phyloP scores from a whole-genome alignment of 2,888 invertebrate species.

The Torymus tubicola region DNA sequence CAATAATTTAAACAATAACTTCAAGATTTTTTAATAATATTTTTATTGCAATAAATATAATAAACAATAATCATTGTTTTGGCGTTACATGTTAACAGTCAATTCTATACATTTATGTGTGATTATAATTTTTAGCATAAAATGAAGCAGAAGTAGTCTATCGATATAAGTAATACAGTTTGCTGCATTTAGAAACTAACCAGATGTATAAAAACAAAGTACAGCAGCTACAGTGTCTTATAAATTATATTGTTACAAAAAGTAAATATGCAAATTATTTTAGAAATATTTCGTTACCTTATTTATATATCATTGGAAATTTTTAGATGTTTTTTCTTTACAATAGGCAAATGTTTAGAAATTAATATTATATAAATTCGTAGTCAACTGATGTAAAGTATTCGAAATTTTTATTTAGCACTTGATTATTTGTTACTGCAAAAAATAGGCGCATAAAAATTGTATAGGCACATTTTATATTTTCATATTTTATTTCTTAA shows the following conservation, averaged over 20 bases:
- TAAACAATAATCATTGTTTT: conserved; percentile 72
- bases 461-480: conserved; percentile 55
- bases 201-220: conserved; percentile 63
- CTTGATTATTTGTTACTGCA: conserved; percentile 36
- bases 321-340: conserved; percentile 15
- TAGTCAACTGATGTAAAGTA: conserved; percentile 15
- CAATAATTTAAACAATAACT: neutral
- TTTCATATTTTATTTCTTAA: conserved; percentile 48
- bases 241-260: conserved; percentile 19
- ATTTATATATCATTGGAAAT: conserved; percentile 3
- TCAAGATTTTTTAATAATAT: conserved; percentile 65
- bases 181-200: conserved; percentile 65
- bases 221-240: conserved; percentile 65
- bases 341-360: conserved; percentile 17
- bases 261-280: conserved; percentile 2
- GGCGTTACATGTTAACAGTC: conserved; percentile 72
- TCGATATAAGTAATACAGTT: conserved; percentile 68
- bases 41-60: conserved; percentile 73
- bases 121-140: conserved; percentile 69
- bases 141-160: conserved; percentile 67
- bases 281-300: neutral
- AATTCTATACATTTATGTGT: conserved; percentile 70
- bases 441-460: conserved; percentile 54
- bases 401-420: conserved; percentile 12
- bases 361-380: conserved; percentile 11